Base-by-base conservation (phyloP, 2,113 vertebrate species). In the Pao palembangensis region DNA sequence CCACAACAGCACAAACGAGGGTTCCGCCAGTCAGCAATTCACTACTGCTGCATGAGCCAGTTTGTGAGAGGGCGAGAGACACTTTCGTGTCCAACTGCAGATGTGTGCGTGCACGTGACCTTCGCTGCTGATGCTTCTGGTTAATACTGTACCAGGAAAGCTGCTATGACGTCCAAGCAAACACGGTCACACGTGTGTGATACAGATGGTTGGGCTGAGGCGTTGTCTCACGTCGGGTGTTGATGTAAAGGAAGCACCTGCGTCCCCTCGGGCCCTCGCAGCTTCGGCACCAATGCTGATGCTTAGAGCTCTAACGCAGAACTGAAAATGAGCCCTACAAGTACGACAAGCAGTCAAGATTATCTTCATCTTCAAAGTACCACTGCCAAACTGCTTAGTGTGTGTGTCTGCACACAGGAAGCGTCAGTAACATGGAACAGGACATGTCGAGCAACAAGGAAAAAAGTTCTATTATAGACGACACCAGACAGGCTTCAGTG, bases 221-320 rank as follows among this genome's bases (percentile, higher is more conserved):
- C 70, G 66, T 73, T 88, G 80, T 87, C 87, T 80, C 74, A 61
- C 66, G 75, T 21, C 20, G 42, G 66, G 55, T 67, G 62, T 46
- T 76, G 78, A 75, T 56, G 61, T 78, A 64, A 75, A 85, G 84
- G 87, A 91, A 89, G 75, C 87, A 91, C 87, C 84, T 88, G 88
- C 71, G 66, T 19, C 80, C 48, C 50, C 47, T 52, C 46, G 42
- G 58, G 21, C 62, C 72, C 25, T 28, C 25, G 25, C 25, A 7
- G 25, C 25, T 28, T 28, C 25, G 3, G 48, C 38, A 28, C 51
- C 31, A 21, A 54, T 47, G 28, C 4, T 41, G n/a, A 57, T 20
- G 16, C 41, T 55, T 20, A 49, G n/a, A 18, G n/a, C 17, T 47
- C 8, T 12, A 38, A 38, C 11, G 34, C 34, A 38, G 34, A 38